Base-by-base conservation (phyloP, 2,113 vertebrate species). In the Arothron firmamentum region DNA sequence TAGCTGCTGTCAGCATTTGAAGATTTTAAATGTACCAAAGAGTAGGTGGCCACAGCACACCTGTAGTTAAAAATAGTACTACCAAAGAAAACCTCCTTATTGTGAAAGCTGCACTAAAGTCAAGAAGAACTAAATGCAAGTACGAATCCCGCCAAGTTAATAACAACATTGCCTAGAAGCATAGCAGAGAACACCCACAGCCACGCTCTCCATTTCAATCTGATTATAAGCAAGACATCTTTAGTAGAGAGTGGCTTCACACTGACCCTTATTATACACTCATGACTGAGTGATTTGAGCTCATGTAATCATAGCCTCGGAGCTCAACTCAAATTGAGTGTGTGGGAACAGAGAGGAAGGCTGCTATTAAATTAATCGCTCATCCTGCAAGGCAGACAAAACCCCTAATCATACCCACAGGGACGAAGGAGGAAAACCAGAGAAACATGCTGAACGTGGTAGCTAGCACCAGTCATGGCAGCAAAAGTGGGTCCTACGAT, bases 381-480 rank as follows among this genome's bases (percentile, higher is more conserved):
- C 65, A 75, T 76, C 92, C 90, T 93, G 91, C 91, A 92, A 92
- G 92, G 90, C 90, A 90, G 88, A 85, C 88, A 91, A 90, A 92
- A 90, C 86, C 88, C 88, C 86, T 90, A 92, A 77, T 81, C 67
- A 80, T 70, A 70, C 66, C 79, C 82, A 70, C 73, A 87, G 75
- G 75, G 78, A 77, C 80, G 83, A 70, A 69, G 60, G 52, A 71
- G 65, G 62, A 73, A 64, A 70, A 77, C 56, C 67, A 75, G 65
- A 76, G 72, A 73, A 93, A 90, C 94, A 95, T 95, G 94, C 93
- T 90, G 91, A 93, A 92, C 91, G 89, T 87, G 84, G 89, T 92
- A 94, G 77, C 80, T 77, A 86, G 88, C 91, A 89, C 85, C 91
- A 88, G 92, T 92, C 90, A 93, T 91, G 75, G 83, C 82, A 80